Evolutionary conservation across 2,113 vertebrate species (phyloP), one percentile per base, ranked within the genome.

Genomic region (Pollachius pollachius): DNA sequence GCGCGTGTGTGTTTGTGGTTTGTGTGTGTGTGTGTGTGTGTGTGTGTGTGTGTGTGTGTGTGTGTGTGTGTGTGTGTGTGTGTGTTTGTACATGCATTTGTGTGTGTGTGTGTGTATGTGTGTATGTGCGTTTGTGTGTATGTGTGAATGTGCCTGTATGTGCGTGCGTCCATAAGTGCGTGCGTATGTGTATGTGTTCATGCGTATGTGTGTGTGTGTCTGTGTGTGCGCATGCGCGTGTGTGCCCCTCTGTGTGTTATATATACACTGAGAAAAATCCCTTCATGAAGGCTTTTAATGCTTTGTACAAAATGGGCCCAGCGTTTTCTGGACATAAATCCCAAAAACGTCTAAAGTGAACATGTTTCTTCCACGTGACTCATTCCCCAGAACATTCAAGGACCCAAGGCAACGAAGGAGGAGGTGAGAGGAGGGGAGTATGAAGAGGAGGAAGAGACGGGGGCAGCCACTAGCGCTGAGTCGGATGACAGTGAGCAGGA

Each of bases 401-500:
- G 76, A 75, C 67, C 77, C 15, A 16, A 57, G 54, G 54, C 54
- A 16, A 5, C 54, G 15, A 57, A 57, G 5, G 54, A 57, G 54
- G 54, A 16, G 54, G n/a, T 4, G 54, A n/a, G 5, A n/a, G 54
- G n/a, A n/a, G 54, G 15, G 54, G n/a, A 91, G 0, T 95, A 95
- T 7, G 87, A 93, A 17, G 94, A 93, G 0, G 92, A 94, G 62
- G 94, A 93, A 37, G 92, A 94, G 58, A 94, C 95, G 73, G 93
- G 87, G 69, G 94, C 94, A 69, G 91, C 93, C 72, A 93, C 92
- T 66, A 95, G 94, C 83, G 92, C 91, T 56, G 95, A 95, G 74
- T 95, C 95, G 7, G 95, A 97, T 21, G 94, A 94, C 75, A 97
- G 94, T 65, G 94, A 94, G 56, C 95, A 96, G 2, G 95, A 95